A percentile compares a stretch with the other conserved stretches of the same genome.
Conservation (phyloP, 2,113 vertebrate genomes). For the Cyprinodon variegatus region DNA sequence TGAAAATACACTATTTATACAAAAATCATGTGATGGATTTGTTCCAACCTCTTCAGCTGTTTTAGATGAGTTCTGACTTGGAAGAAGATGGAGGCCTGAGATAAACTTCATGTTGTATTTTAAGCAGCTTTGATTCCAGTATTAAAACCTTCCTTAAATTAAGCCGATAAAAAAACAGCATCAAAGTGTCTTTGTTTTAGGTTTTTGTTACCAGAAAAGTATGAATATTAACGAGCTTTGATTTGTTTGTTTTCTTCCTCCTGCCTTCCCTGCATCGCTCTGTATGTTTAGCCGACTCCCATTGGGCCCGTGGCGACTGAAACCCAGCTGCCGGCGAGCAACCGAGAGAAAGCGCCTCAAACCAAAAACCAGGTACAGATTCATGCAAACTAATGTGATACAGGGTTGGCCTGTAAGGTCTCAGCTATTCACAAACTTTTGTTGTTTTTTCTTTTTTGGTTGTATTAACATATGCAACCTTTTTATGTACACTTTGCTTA, state of each 20-base stretch:
- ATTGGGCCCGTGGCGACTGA: constrained; percentile 91
- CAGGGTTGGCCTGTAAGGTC: neutral
- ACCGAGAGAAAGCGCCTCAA: constrained; percentile 89
- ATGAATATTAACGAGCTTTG: neutral
- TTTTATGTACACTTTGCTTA: neutral
- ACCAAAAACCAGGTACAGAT: constrained; percentile 91
- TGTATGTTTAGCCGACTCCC: constrained; percentile 86
- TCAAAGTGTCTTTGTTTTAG: too few species aligned
- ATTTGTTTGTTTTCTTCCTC: neutral
- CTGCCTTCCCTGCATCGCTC: neutral
- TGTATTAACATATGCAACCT: too few species aligned
- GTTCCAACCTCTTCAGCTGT: too few species aligned
- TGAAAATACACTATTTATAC: neutral
- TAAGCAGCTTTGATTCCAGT: too few species aligned
- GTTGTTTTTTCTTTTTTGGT: too few species aligned
- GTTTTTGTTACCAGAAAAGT: neutral
- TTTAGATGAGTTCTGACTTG: too few species aligned
- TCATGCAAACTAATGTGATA: neutral
- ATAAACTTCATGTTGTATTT: too few species aligned
- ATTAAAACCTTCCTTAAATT: too few species aligned
- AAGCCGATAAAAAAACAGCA: too few species aligned
- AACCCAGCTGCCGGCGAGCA: constrained; percentile 84
- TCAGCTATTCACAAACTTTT: too few species aligned
- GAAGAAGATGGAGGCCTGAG: too few species aligned
- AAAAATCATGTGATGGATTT: too few species aligned